A percentile compares a stretch with the other conserved stretches of the same genome.
These are phyloP conservation scores for Mionectes olivaceus DNA, from an alignment of 2,797 vertebrate genomes.

Conservation along the genomic window DNA sequence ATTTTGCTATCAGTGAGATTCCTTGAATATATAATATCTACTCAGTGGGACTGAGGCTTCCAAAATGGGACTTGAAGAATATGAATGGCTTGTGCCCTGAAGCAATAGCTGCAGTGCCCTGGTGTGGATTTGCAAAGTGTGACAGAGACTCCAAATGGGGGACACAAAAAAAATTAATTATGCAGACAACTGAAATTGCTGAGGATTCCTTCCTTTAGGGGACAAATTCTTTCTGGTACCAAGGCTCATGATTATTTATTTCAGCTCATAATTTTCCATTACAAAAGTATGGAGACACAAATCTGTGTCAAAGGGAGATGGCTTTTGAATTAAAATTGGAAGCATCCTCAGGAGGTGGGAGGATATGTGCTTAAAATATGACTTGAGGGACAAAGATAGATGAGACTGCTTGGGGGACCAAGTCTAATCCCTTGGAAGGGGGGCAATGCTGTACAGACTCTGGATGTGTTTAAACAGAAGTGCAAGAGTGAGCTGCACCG, in stretches of 20 bases:
- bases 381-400: neutral
- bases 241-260: constrained; percentile 61
- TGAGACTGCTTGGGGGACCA: neutral
- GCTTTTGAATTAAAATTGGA: constrained; percentile 37
- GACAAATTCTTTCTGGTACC: constrained; percentile 26
- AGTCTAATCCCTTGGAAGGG: neutral
- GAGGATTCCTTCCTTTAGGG: constrained; percentile 60
- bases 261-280: constrained; percentile 44
- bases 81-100: constrained; percentile 37
- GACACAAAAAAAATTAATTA: constrained; percentile 58
- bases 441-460: neutral
- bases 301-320: constrained; percentile 39
- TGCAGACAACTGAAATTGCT: constrained; percentile 50
- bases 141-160: constrained; percentile 44
- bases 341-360: neutral
- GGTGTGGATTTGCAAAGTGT: constrained; percentile 60
- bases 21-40: constrained; percentile 34
- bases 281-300: constrained; percentile 31
- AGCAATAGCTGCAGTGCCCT: constrained; percentile 26
- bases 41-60: constrained; percentile 37
- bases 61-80: constrained; percentile 5
- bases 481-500: neutral
- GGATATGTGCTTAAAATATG: constrained; percentile 1
- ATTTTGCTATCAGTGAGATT: constrained; percentile 56
- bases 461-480: neutral